Base-by-base conservation (phyloP, 2,888 invertebrate genomes). In the Phasia obesa region DNA sequence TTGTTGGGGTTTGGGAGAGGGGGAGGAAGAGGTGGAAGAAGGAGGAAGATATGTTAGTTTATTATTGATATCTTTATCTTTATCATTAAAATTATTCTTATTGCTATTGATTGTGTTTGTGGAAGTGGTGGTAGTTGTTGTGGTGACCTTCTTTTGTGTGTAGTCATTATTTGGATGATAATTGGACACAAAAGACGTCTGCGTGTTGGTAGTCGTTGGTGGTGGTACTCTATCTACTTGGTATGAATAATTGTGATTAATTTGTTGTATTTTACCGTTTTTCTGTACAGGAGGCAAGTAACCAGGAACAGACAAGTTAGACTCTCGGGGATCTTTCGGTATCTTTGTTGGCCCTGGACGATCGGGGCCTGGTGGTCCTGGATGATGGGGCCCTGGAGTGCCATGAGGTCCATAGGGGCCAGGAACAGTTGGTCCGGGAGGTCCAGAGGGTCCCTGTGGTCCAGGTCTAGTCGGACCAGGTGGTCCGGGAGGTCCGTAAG, bases 241-340 rank as follows among this genome's bases (percentile, higher is more conserved):
- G 74, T 87, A 86, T 80, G 84, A 74, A 81, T 88, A 85, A 82
- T 70, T 86, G 44, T 86, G 83, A 2, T 92, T 92, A 65, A 92
- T 92, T 70, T 85, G 62, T 23, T 57, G 85, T 85, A 87, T 87
- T 87, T 89, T 90, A 92, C 93, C 93, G 85, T 93, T 92, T 59
- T 93, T 93, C 60, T 93, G 93, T 83, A 44, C 13, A 65, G 89
- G 89, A 85, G 88, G 90, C 87, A 91, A 86, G 69, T 91, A 91
- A 85, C 90, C 91, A 49, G 87, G 88, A 57, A 89, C 89, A 27
- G 88, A 84, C 85, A 88, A 87, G 38, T 89, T 82, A 73, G 90
- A 91, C 42, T 89, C 86, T 71, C 88, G 86, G 9, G 90, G 90
- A 85, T 88, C 87, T n/a, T 70, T 80, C n/a, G 87, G 86, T 38